These are phyloP conservation scores for Scaptomyza polygonia DNA, from an alignment of 2,888 invertebrate genomes.

Conservation along the genomic window DNA sequence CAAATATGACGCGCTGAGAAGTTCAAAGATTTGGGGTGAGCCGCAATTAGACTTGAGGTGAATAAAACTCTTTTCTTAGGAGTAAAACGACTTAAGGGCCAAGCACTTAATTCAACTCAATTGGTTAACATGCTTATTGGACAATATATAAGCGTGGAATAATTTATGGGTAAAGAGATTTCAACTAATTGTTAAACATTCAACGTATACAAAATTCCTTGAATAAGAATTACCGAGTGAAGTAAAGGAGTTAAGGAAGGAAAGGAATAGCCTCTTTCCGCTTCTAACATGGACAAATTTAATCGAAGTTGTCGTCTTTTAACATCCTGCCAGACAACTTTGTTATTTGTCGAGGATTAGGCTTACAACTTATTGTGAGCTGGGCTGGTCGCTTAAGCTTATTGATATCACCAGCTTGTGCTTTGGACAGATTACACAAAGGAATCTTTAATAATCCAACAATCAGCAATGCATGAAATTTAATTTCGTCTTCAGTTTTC, in stretches of 20 bases:
- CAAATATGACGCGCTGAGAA: no score
- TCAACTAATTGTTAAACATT: conserved; percentile 46
- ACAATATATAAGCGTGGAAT: conserved; percentile 3
- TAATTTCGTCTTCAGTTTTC: conserved; percentile 30
- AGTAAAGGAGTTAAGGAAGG: neutral
- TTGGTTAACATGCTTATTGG: conserved; percentile 12
- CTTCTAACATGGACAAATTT: conserved; percentile 31
- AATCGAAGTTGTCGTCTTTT: conserved; percentile 40
- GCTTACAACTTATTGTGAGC: no score
- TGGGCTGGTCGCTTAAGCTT: no score
- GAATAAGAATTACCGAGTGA: conserved; percentile 11
- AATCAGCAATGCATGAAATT: conserved; percentile 56
- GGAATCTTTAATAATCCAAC: conserved; percentile 48
- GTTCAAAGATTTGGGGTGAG: no score
- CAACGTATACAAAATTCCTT: conserved; percentile 48
- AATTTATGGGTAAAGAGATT: conserved; percentile 29
- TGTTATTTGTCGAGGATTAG: no score
- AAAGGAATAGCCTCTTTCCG: neutral
- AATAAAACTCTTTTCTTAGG: neutral
- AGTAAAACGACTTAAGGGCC: neutral
- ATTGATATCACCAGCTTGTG: no score
- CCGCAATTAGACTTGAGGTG: no score
- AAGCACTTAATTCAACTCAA: neutral
- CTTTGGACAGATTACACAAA: conserved; percentile 47
- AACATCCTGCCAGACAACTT: conserved; percentile 18